Percentiles rank a stretch among this genome's conserved stretches.
Evolutionary conservation across 2,888 invertebrate species (phyloP).

Genomic region (Fragum whitleyi): DNA sequence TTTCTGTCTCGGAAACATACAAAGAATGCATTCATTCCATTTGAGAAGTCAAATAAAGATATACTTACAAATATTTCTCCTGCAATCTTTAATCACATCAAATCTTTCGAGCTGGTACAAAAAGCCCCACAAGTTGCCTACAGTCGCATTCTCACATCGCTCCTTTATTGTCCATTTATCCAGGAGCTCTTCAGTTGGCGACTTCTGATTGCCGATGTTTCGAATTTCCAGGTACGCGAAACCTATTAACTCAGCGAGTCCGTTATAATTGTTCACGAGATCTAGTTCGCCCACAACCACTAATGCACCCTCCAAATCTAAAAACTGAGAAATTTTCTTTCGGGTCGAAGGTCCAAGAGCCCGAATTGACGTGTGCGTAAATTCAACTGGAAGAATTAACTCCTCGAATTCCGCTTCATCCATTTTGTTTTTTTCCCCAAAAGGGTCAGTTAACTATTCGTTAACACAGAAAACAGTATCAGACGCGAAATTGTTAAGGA

Average conservation of each 20-base stretch:
- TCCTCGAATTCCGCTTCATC: background rate
- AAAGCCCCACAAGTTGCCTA: slow-evolving; percentile 59
- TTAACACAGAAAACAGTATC: too few relatives aligned
- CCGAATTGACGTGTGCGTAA: slow-evolving; percentile 33
- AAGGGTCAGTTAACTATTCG: too few relatives aligned
- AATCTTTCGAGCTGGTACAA: slow-evolving; percentile 54
- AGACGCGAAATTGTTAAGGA: too few relatives aligned
- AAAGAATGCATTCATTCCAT: too few relatives aligned
- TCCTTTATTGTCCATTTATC: slow-evolving; percentile 53
- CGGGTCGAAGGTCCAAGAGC: slow-evolving; percentile 48
- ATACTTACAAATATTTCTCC: slow-evolving; percentile 57
- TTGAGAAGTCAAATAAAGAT: too few relatives aligned
- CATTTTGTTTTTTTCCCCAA: background rate
- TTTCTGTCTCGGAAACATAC: too few relatives aligned
- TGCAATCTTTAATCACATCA: slow-evolving; percentile 61
- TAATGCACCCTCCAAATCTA: slow-evolving; percentile 52
- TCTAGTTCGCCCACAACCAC: slow-evolving; percentile 43
- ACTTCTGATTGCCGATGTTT: slow-evolving; percentile 44
- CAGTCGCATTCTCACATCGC: slow-evolving; percentile 30
- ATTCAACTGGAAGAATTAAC: slow-evolving; percentile 26
- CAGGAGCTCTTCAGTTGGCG: slow-evolving; percentile 53
- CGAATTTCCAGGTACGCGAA: slow-evolving; percentile 58
- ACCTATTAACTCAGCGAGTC: slow-evolving; percentile 63
- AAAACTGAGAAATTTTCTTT: slow-evolving; percentile 47
- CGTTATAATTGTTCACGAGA: slow-evolving; percentile 57